Conservation (phyloP, 2,888 invertebrate species). For the Strigamia crassipes region DNA sequence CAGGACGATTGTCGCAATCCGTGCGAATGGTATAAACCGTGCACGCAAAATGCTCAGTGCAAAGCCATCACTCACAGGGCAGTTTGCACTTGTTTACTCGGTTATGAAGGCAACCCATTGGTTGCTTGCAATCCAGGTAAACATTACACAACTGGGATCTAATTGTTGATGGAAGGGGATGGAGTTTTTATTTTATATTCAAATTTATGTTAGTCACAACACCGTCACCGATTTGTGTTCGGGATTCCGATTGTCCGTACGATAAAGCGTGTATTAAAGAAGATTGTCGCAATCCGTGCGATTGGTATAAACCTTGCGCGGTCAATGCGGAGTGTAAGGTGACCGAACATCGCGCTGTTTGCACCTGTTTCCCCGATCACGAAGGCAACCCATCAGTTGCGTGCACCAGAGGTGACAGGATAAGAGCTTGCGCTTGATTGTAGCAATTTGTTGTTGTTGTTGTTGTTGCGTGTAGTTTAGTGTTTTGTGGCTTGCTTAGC, state of each 20-base stretch:
- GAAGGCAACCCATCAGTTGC: constrained; percentile 58
- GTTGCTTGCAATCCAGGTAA: constrained; percentile 49
- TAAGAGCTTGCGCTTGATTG: background rate
- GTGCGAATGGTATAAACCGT: constrained; percentile 76
- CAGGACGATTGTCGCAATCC: constrained; percentile 75
- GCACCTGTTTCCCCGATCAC: constrained; percentile 83
- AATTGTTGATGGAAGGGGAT: background rate
- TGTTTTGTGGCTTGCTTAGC: background rate
- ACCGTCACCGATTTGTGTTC: constrained; percentile 41
- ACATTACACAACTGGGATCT: background rate
- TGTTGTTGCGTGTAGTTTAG: background rate
- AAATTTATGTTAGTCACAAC: constrained; percentile 33
- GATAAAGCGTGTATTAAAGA: constrained; percentile 70
- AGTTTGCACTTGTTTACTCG: constrained; percentile 71
- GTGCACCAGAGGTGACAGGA: constrained; percentile 48
- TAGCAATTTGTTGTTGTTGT: background rate
- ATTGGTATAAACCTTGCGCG: constrained; percentile 74
- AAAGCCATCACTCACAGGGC: constrained; percentile 74
- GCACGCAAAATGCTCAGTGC: constrained; percentile 80
- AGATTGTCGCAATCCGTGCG: constrained; percentile 80
- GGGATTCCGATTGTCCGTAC: constrained; percentile 47
- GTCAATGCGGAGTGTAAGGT: constrained; percentile 82
- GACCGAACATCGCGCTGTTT: constrained; percentile 79
- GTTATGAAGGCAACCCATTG: constrained; percentile 63
- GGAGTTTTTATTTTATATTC: background rate